Conservation (phyloP, 1,140 invertebrate species). For the Aphelenchoides avenae region DNA sequence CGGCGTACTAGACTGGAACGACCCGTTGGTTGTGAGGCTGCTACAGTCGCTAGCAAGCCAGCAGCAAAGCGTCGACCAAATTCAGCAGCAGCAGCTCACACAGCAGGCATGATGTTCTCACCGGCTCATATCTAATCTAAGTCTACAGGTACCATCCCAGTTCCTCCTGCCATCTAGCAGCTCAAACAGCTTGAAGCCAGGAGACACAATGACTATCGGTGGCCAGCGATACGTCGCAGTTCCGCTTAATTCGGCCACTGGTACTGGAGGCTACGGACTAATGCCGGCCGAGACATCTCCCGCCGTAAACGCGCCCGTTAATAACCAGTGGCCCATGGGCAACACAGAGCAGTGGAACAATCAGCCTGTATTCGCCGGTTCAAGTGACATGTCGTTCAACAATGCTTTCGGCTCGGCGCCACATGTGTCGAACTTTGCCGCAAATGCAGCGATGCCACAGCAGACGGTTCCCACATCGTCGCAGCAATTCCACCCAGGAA, state of each 20-base stretch:
- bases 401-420: not conserved
- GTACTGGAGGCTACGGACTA: not conserved
- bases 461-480: slow-evolving; percentile 10
- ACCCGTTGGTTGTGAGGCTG: slow-evolving; percentile 16
- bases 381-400: not conserved
- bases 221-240: slow-evolving; percentile 14
- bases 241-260: slow-evolving; percentile 14
- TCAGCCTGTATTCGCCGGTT: not conserved
- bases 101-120: slow-evolving; percentile 2
- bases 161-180: not conserved
- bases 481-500: slow-evolving; percentile 8
- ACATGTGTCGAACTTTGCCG: not conserved
- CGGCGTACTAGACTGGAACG: slow-evolving; percentile 21
- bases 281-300: slow-evolving; percentile 1
- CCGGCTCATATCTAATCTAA: not conserved
- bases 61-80: slow-evolving; percentile 24
- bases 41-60: slow-evolving; percentile 22
- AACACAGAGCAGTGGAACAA: not conserved
- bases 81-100: slow-evolving; percentile 8
- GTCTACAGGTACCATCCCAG: not conserved
- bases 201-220: slow-evolving; percentile 7
- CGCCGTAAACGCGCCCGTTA: not conserved
- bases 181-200: slow-evolving; percentile 14
- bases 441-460: not conserved
- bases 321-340: not conserved